Conservation (phyloP, 2,888 invertebrate genomes). For the Aleiodes leptofemur region DNA sequence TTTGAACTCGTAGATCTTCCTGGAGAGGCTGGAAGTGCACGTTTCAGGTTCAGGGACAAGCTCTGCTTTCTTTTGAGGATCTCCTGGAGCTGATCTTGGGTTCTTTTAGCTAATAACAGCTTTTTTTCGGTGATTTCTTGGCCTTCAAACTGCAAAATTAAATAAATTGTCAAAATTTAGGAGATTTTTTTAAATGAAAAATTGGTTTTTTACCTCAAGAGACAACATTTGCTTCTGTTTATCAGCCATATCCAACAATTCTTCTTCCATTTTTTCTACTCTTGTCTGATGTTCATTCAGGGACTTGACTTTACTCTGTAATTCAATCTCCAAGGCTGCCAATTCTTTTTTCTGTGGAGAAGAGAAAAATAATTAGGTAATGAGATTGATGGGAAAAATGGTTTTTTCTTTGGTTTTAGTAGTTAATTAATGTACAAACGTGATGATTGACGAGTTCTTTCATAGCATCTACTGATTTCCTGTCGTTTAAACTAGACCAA, state of each 20-base stretch:
- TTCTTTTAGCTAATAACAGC: constrained; percentile 74
- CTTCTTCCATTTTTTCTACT: constrained; percentile 83
- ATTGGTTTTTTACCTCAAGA: constrained; percentile 64
- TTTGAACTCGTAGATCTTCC: constrained; percentile 62
- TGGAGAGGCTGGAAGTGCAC: constrained; percentile 76
- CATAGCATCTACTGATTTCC: constrained; percentile 80
- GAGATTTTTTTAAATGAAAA: neutral
- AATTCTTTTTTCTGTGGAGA: constrained; percentile 82
- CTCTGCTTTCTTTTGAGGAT: constrained; percentile 79
- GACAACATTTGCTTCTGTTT: constrained; percentile 76
- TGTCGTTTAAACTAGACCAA: constrained; percentile 76
- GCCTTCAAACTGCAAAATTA: constrained; percentile 61
- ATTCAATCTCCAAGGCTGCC: constrained; percentile 82
- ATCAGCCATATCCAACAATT: constrained; percentile 81
- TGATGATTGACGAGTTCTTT: constrained; percentile 84
- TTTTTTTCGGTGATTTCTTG: constrained; percentile 72
- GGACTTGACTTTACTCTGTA: constrained; percentile 80
- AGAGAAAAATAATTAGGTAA: neutral
- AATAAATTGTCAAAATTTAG: constrained; percentile 9
- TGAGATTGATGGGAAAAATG: neutral
- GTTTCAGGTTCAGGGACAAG: constrained; percentile 82
- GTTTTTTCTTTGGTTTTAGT: neutral
- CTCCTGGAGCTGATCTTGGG: constrained; percentile 76
- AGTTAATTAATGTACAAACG: constrained; percentile 77
- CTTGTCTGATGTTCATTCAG: constrained; percentile 81